Evolutionary conservation across 2,888 invertebrate genomes (phyloP).

Genomic region (Amphipoea oculea): DNA sequence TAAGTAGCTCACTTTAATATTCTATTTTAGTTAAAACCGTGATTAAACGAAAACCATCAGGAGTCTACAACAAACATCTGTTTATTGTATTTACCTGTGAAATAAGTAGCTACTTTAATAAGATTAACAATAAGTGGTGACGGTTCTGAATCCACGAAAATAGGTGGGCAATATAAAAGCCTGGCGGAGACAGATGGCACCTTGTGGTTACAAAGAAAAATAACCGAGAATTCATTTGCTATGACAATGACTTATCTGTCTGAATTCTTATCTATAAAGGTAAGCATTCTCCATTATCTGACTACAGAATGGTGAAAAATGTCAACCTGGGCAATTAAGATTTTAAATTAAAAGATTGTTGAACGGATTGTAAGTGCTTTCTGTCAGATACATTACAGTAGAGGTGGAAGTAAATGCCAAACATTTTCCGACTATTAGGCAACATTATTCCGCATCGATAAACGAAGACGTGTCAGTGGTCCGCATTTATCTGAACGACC

Average conservation of each 20-base stretch:
- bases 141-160: conserved; percentile 61
- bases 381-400: conserved; percentile 40
- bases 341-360: conserved; percentile 38
- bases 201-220: conserved; percentile 56
- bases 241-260: conserved; percentile 64
- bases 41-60: conserved; percentile 28
- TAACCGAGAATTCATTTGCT: conserved; percentile 60
- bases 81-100: conserved; percentile 40
- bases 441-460: conserved; percentile 38
- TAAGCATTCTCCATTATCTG: conserved; percentile 53
- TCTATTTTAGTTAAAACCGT: conserved; percentile 44
- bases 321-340: conserved; percentile 41
- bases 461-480: conserved; percentile 40
- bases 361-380: conserved; percentile 5
- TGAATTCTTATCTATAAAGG: conserved; percentile 53
- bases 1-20: conserved; percentile 32
- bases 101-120: conserved; percentile 57
- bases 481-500: conserved; percentile 47
- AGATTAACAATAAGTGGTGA: conserved; percentile 65
- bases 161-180: conserved; percentile 62
- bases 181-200: conserved; percentile 59
- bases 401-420: conserved; percentile 31
- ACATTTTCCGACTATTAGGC: conserved; percentile 37
- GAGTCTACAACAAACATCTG: conserved; percentile 18
- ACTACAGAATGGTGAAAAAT: conserved; percentile 34